A percentile compares a stretch with the other conserved stretches of the same genome.
Evolutionary conservation across 2,888 invertebrate genomes (phyloP).

Genomic region (Digitonthophagus gazella): DNA sequence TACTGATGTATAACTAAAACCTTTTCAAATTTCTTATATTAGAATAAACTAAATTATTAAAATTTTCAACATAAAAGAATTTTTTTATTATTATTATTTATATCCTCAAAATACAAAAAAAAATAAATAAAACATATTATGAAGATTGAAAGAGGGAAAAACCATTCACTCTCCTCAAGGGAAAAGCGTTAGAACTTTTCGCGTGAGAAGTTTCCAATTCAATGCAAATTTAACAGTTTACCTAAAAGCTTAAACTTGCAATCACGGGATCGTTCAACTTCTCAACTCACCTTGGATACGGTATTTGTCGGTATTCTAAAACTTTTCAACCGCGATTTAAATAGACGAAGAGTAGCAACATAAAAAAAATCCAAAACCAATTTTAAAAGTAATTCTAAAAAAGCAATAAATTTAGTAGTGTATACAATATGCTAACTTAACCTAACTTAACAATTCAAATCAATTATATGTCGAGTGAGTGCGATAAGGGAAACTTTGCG

Average conservation of each 20-base stretch:
- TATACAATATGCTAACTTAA: background rate
- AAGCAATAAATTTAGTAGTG: background rate
- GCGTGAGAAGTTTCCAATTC: constrained; percentile 28
- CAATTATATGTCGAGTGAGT: background rate
- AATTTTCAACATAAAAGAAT: too few species aligned
- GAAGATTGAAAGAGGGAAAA: background rate
- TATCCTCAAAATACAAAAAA: background rate
- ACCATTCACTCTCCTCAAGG: background rate
- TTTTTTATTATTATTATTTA: constrained; percentile 2
- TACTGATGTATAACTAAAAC: constrained; percentile 6
- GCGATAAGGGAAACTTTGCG: background rate
- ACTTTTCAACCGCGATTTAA: background rate
- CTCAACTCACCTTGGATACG: constrained; percentile 23
- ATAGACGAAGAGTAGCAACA: too few species aligned
- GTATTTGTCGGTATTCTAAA: constrained; percentile 14
- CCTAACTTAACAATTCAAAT: background rate
- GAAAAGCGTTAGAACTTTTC: constrained; percentile 23
- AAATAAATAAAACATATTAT: constrained; percentile 4
- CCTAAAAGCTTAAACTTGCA: constrained; percentile 29
- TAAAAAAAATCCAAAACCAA: too few species aligned
- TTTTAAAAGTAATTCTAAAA: too few species aligned
- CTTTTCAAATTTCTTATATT: background rate
- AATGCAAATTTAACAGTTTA: constrained; percentile 26
- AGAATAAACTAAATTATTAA: too few species aligned
- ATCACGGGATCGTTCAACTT: constrained; percentile 29